phyloP scores from a whole-genome alignment of 2,888 invertebrate species.

The Ornithoptera alexandrae region DNA sequence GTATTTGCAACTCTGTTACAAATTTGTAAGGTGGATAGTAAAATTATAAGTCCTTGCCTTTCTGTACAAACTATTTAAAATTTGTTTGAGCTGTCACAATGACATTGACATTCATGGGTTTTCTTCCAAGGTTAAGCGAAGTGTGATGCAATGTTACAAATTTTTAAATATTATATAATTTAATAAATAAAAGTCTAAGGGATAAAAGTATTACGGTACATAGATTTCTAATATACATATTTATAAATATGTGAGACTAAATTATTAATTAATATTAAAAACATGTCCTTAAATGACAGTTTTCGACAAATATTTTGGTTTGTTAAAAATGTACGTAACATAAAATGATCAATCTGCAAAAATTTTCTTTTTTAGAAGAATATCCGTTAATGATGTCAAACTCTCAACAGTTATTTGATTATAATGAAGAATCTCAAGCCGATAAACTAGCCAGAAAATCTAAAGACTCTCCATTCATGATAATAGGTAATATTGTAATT shows the following conservation, averaged over 20 bases:
- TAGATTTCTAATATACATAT: conserved; percentile 1
- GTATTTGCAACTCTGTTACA: too few relatives aligned
- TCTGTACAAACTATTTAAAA: conserved; percentile 4
- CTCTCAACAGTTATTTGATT: conserved; percentile 62
- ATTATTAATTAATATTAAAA: not conserved
- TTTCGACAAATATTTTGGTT: not conserved
- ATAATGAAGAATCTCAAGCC: conserved; percentile 77
- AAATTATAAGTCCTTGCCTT: too few relatives aligned
- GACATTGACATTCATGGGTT: conserved; percentile 24
- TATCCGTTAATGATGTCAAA: conserved; percentile 46
- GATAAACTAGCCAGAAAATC: conserved; percentile 83
- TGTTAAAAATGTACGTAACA: not conserved
- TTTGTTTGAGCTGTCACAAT: not conserved
- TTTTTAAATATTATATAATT: conserved; percentile 60
- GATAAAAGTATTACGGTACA: conserved; percentile 29
- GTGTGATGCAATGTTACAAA: conserved; percentile 59
- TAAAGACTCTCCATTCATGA: conserved; percentile 86
- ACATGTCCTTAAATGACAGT: not conserved
- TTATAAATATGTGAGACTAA: not conserved
- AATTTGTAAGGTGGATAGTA: too few relatives aligned
- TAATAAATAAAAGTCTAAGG: conserved; percentile 31
- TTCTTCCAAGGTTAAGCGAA: conserved; percentile 31
- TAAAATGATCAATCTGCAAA: not conserved
- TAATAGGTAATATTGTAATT: conserved; percentile 79
- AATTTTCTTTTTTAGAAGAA: not conserved